These are phyloP conservation scores for Bovichtus diacanthus DNA, from an alignment of 2,797 vertebrate genomes.

Conservation along the genomic window DNA sequence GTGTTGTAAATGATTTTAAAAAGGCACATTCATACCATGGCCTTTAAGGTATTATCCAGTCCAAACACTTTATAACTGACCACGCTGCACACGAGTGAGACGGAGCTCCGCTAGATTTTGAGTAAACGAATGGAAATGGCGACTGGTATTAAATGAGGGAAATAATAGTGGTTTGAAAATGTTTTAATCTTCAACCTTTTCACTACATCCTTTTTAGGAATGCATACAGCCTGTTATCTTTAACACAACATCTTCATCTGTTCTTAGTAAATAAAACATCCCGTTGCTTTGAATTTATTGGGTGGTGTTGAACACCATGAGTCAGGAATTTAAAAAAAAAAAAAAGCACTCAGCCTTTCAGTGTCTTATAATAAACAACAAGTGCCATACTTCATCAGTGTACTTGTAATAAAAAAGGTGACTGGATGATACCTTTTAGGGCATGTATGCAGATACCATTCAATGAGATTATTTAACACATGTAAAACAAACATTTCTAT, in stretches of 20 bases:
- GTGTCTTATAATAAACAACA: slow-evolving; percentile 28
- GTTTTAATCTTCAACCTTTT: background rate
- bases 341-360: slow-evolving; percentile 12
- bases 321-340: slow-evolving; percentile 37
- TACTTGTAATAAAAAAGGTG: slow-evolving; percentile 16
- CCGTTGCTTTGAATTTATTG: slow-evolving; percentile 12
- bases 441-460: slow-evolving; percentile 65
- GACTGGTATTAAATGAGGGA: slow-evolving; percentile 12
- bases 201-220: slow-evolving; percentile 29
- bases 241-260: slow-evolving; percentile 25
- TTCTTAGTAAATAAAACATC: slow-evolving; percentile 12
- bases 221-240: slow-evolving; percentile 5
- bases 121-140: slow-evolving; percentile 60
- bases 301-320: slow-evolving; percentile 10
- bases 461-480: slow-evolving; percentile 32
- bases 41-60: slow-evolving; percentile 68
- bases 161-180: slow-evolving; percentile 14
- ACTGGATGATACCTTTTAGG: slow-evolving; percentile 65
- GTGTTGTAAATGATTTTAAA: slow-evolving; percentile 50
- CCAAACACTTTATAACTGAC: slow-evolving; percentile 32
- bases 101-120: slow-evolving; percentile 17
- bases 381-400: slow-evolving; percentile 7
- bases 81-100: background rate
- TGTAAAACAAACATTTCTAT: slow-evolving; percentile 42
- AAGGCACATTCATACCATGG: slow-evolving; percentile 79